Base-by-base conservation (phyloP, 2,113 vertebrate genomes). In the Geococcyx californianus region DNA sequence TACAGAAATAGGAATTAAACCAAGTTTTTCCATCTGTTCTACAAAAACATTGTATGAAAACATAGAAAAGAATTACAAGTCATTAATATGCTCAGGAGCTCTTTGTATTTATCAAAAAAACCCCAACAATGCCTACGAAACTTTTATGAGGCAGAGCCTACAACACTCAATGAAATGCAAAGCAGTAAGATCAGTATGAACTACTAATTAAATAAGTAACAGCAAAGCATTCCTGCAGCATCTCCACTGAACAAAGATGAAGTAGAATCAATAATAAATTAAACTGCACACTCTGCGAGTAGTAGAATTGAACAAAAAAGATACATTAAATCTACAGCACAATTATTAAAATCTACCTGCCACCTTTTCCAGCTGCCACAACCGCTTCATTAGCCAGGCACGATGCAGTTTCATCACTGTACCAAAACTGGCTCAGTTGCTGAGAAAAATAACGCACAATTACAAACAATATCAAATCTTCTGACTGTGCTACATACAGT, bases 401-500 rank as follows among this genome's bases (percentile, higher is more conserved):
- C 0, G 91, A 55, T 2, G 99, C 99, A 0, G 99, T 99, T 58
- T 99, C 98, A 28, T 98, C 98, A 12, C 97, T 99, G 94, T 99
- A 99, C 99, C 99, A 99, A 91, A 99, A 99, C 97, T 99, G 99
- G 97, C 99, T 99, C 98, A 99, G 95, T 77, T 98, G 95, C 99
- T 99, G 95, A 59, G 66, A 49, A 84, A 56, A 73, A 76, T 6
- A 47, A 91, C 0, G 1, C 14, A 34, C 33, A 82, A 15, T 82
- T 69, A 91, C 11, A 55, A 92, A 60, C n/a, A 85, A 21, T 16
- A 60, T 36, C 15, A 23, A 14, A 55, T 33, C 42, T 51, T 54
- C 68, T 54, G 29, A 21, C 14, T 51, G 13, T 13, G 66, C 42
- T 44, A 10, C 0, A 18, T 12, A n/a, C 55, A 40, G 11, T 34